Conservation (phyloP, 2,797 vertebrate genomes). For the Malurus splendens region DNA sequence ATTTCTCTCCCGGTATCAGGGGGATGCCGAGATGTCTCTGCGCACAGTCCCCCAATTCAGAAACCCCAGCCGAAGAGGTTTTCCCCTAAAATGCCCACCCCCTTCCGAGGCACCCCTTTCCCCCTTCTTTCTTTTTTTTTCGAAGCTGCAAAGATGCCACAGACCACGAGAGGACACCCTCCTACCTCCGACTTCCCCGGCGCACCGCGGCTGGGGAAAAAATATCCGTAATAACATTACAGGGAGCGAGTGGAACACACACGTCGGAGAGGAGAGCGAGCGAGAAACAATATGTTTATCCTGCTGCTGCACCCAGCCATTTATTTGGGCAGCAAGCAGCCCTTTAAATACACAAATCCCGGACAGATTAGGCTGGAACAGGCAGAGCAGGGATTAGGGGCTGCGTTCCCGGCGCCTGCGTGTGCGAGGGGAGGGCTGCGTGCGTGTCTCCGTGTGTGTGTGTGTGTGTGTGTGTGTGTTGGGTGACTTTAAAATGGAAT, state of each 20-base stretch:
- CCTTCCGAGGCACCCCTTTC: background rate
- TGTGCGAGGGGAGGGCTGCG: background rate
- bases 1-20: accelerated
- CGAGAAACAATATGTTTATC: slow-evolving; percentile 27
- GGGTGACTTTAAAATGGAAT: slow-evolving; percentile 72
- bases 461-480: slow-evolving; percentile 36
- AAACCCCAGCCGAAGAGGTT: background rate
- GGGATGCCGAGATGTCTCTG: accelerated
- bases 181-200: slow-evolving; percentile 51
- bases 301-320: slow-evolving; percentile 20
- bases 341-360: slow-evolving; percentile 51
- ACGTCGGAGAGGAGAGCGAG: background rate
- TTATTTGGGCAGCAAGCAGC: slow-evolving; percentile 47
- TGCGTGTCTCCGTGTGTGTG: background rate
- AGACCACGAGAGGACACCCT: slow-evolving; percentile 70
- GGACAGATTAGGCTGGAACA: slow-evolving; percentile 43
- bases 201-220: background rate
- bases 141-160: slow-evolving; percentile 4
- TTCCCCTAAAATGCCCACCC: background rate
- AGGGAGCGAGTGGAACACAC: slow-evolving; percentile 45
- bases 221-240: slow-evolving; percentile 13
- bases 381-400: slow-evolving; percentile 52
- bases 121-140: background rate
- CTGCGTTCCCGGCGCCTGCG: slow-evolving; percentile 31
- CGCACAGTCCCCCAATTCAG: background rate